Conservation (phyloP, 1,140 invertebrate species). For the Antheraea mylitta region DNA sequence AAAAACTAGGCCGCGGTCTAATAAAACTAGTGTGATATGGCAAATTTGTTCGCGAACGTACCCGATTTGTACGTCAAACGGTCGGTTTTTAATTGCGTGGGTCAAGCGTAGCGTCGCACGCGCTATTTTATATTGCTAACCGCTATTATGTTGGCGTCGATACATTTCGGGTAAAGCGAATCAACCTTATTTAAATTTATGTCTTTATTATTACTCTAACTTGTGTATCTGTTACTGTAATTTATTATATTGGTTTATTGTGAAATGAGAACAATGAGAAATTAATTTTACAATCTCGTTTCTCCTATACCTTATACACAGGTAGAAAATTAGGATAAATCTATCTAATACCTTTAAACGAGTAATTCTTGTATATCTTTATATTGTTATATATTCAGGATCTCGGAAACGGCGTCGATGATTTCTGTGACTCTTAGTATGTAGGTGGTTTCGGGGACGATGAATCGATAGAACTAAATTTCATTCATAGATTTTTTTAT, state of each 20-base stretch:
- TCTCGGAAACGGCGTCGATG: too few species aligned
- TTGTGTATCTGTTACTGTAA: background rate
- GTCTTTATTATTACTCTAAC: slow-evolving; percentile 11
- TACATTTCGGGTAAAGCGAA: background rate
- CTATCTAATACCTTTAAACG: too few species aligned
- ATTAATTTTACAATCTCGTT: too few species aligned
- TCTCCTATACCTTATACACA: too few species aligned
- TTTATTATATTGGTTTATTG: background rate
- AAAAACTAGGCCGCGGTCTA: slow-evolving; percentile 67
- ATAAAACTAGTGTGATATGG: slow-evolving; percentile 52
- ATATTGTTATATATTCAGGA: too few species aligned
- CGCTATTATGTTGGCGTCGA: slow-evolving; percentile 23
- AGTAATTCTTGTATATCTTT: too few species aligned
- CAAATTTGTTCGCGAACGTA: slow-evolving; percentile 54
- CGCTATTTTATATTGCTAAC: slow-evolving; percentile 45
- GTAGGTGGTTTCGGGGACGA: too few species aligned
- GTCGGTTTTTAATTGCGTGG: slow-evolving; percentile 67
- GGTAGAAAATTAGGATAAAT: too few species aligned
- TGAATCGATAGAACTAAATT: too few species aligned
- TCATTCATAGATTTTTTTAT: too few species aligned
- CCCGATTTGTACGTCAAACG: slow-evolving; percentile 65
- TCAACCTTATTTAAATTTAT: slow-evolving; percentile 15
- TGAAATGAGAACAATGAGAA: too few species aligned
- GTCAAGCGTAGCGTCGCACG: slow-evolving; percentile 51
- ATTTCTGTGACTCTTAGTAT: too few species aligned